These are phyloP conservation scores for Zoanthus sociatus DNA, from an alignment of 92 coral and sea anemone species.

Conservation along the genomic window DNA sequence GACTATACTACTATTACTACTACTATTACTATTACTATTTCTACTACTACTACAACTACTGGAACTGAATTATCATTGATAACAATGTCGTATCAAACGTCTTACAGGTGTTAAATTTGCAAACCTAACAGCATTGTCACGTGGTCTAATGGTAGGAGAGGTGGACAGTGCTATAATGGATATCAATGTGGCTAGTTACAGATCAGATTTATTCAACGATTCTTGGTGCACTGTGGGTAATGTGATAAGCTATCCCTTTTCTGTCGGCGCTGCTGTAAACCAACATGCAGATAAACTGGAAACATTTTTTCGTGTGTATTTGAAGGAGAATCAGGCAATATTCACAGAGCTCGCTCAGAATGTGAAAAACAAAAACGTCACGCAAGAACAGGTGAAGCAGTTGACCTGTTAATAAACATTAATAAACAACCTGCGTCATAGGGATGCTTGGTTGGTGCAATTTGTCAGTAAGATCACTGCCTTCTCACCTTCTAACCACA, in stretches of 20 bases:
- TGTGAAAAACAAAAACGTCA: neutral
- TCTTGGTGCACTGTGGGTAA: slow-evolving; percentile 18
- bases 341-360: neutral
- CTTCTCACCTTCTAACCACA: too few species aligned
- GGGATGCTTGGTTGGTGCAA: too few species aligned
- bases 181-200: slow-evolving; percentile 11
- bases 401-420: neutral
- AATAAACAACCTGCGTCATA: neutral
- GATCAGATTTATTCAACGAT: slow-evolving; percentile 19
- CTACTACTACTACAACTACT: too few species aligned
- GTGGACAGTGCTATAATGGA: neutral
- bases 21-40: too few species aligned
- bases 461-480: too few species aligned
- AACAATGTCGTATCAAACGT: neutral
- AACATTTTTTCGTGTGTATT: neutral
- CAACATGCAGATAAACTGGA: neutral
- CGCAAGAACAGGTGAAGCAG: neutral
- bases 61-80: neutral
- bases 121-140: slow-evolving; percentile 2
- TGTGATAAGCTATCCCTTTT: neutral
- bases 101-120: neutral
- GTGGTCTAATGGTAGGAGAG: neutral
- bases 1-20: too few species aligned
- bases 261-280: neutral
- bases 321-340: slow-evolving; percentile 17